phyloP scores from a whole-genome alignment of 2,113 vertebrate genomes.

The Suncus etruscus region DNA sequence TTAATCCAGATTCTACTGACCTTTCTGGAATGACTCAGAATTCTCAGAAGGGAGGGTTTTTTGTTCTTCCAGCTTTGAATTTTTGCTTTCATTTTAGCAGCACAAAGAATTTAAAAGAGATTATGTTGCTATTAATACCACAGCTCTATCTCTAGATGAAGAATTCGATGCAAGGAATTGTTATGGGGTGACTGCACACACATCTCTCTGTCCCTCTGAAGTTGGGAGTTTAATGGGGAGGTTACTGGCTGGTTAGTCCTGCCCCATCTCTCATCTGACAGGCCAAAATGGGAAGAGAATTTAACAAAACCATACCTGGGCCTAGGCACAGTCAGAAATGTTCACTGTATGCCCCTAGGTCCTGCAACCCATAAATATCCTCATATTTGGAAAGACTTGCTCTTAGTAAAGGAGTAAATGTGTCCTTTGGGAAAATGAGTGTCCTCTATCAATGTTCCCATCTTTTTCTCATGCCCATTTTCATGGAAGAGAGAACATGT shows the following conservation, averaged over 20 bases:
- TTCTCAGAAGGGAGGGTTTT: constrained; percentile 55
- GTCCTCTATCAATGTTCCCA: not conserved
- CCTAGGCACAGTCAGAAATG: not conserved
- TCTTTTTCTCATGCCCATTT: not conserved
- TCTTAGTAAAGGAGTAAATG: not conserved
- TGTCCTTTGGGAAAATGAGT: not conserved
- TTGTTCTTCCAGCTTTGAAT: constrained; percentile 75
- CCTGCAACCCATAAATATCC: too few species aligned
- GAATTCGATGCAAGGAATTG: constrained; percentile 37
- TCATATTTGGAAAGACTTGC: not conserved
- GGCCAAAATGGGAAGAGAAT: not conserved
- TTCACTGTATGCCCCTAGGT: not conserved
- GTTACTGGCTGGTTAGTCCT: not conserved
- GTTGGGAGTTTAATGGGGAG: not conserved
- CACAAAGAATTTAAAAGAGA: constrained; percentile 77
- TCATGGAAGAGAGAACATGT: not conserved
- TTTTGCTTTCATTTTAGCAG: constrained; percentile 79
- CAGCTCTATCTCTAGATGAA: constrained; percentile 56
- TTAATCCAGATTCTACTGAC: constrained; percentile 65
- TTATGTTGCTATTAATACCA: constrained; percentile 76
- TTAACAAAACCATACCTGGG: not conserved
- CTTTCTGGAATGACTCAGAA: constrained; percentile 72
- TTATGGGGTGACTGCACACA: constrained; percentile 21
- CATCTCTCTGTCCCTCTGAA: constrained; percentile 31
- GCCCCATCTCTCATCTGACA: not conserved